Base-by-base conservation (phyloP, 1,140 invertebrate genomes). In the Pseudoatta argentina region DNA sequence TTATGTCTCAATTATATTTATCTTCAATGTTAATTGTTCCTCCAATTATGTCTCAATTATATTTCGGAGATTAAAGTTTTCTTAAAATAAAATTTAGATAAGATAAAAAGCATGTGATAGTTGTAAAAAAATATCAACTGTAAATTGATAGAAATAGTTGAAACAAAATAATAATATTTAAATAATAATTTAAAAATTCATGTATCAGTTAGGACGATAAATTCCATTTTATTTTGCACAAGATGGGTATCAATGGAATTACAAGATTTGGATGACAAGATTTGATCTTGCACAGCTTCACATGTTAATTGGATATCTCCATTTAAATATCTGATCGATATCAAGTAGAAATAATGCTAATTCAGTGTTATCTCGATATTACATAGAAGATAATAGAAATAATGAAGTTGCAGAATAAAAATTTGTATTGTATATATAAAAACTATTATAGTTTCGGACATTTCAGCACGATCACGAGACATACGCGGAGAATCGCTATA, bases 271-370 rank as follows among this genome's bases (percentile, higher is more conserved):
- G 14, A 24, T 14, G n/a, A 67, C 7, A 53, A 69, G 77, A 71
- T 69, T 55, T 53, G n/a, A 69, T 81, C 24, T 71, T 44, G 27
- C 16, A 27, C 21, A 39, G 57, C 10, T 57, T 81, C 10, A 48
- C 21, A n/a, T 21, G 30, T 69, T 69, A 57, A 81, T 81, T 71
- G 21, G 4, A 71, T 57, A 16, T 81, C 16, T 61, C 21, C 30
- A 57, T 81, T 81, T 71, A 81, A 71, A 16, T 71, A 24, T 59
- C 8, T 79, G 34, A 57, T 71, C 16, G 16, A 81, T 71, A 57
- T 69, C 78, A 55, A 67, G 8, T n/a, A 53, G 14, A 57, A 34
- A 5, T n/a, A n/a, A 57, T 10, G 18, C 7, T 55, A 5, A 67
- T 51, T 55, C 21, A 10, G 12, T 5, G 16, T 77, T 34, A 39